A percentile compares a stretch with the other conserved stretches of the same genome.
phyloP scores from a whole-genome alignment of 2,113 vertebrate species.

The Puntigrus tetrazona region DNA sequence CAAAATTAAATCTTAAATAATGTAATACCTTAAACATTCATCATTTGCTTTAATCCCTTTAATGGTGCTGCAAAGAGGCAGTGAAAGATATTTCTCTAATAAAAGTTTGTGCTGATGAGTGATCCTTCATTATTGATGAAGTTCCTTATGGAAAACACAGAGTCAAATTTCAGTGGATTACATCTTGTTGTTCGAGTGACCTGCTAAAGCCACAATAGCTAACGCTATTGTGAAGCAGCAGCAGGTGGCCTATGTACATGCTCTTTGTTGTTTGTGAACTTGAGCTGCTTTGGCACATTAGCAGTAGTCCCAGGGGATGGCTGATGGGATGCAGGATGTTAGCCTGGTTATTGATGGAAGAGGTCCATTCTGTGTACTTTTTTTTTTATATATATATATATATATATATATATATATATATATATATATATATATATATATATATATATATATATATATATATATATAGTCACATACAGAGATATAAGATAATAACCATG shows the following conservation, averaged over 20 bases:
- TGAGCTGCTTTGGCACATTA: constrained; percentile 74
- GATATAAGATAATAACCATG: too few species aligned
- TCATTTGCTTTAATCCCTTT: background rate
- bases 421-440: too few species aligned
- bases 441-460: too few species aligned
- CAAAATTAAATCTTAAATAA: background rate
- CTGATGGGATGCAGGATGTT: constrained; percentile 67
- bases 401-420: too few species aligned
- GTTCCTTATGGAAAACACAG: constrained; percentile 52
- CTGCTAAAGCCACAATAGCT: constrained; percentile 63
- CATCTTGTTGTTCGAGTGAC: constrained; percentile 61
- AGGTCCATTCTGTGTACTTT: constrained; percentile 1
- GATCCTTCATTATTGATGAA: constrained; percentile 71
- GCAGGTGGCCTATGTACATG: constrained; percentile 76
- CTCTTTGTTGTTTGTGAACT: constrained; percentile 72
- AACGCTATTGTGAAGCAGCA: constrained; percentile 72
- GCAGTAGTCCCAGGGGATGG: constrained; percentile 66
- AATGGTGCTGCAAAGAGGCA: constrained; percentile 16
- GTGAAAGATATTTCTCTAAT: constrained; percentile 58
- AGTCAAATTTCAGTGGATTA: constrained; percentile 64
- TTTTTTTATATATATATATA: background rate
- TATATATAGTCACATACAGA: too few species aligned
- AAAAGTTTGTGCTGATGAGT: constrained; percentile 64
- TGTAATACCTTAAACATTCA: background rate
- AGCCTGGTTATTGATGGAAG: constrained; percentile 57